Percentiles rank a stretch among this genome's conserved stretches.
These are phyloP conservation scores for Trachelus troglodyta DNA, from an alignment of 2,888 invertebrate species.

Conservation along the genomic window DNA sequence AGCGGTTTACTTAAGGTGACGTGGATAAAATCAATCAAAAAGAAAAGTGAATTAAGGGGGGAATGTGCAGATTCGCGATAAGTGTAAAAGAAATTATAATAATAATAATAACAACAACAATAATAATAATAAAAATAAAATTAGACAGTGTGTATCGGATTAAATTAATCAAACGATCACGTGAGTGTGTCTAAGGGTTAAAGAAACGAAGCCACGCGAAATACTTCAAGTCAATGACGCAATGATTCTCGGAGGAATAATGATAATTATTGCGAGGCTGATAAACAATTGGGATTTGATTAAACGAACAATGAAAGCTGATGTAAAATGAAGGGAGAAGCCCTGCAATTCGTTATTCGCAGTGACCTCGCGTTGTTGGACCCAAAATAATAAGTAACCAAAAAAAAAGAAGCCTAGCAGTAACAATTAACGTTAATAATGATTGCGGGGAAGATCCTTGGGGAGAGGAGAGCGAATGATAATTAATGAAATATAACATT, in stretches of 20 bases:
- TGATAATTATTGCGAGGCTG: neutral
- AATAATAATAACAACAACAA: neutral
- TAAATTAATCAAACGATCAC: neutral
- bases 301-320: neutral
- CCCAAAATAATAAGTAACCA: neutral
- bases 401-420: neutral
- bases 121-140: neutral
- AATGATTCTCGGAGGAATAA: neutral
- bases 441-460: neutral
- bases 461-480: neutral
- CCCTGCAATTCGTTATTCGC: slow-evolving; percentile 7
- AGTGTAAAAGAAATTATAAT: neutral
- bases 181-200: neutral
- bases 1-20: neutral
- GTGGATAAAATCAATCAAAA: neutral
- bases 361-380: slow-evolving; percentile 7
- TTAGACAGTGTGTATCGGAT: neutral
- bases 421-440: neutral
- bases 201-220: neutral
- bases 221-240: neutral
- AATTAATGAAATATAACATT: neutral
- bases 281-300: neutral
- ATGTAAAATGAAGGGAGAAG: neutral
- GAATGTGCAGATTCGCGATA: neutral
- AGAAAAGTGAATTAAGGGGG: neutral